phyloP scores from a whole-genome alignment of 1,140 invertebrate species.

The Phthorimaea operculella region DNA sequence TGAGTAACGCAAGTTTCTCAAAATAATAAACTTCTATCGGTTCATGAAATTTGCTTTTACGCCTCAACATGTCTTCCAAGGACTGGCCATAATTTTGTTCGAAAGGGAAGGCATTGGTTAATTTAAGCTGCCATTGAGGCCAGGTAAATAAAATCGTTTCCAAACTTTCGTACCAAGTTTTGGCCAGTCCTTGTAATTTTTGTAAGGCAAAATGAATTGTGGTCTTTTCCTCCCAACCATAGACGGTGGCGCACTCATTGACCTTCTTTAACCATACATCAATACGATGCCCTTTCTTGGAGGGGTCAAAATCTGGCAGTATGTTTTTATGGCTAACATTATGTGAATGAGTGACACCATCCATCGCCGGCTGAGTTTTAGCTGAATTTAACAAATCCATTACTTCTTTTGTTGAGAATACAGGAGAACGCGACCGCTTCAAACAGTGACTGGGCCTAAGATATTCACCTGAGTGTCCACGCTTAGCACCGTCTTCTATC shows the following conservation, averaged over 20 bases:
- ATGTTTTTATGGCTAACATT: conserved; percentile 7
- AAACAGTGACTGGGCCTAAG: too few species aligned
- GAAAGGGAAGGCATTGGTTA: not conserved
- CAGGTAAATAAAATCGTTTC: conserved; percentile 8
- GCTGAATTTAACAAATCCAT: not conserved
- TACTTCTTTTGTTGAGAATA: not conserved
- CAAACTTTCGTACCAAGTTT: conserved; percentile 7
- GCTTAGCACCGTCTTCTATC: too few species aligned
- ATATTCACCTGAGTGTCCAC: too few species aligned
- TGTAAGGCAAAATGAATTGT: conserved; percentile 21
- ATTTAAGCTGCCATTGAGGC: not conserved
- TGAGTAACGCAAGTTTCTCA: not conserved
- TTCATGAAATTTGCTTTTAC: not conserved
- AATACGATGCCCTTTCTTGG: conserved; percentile 13
- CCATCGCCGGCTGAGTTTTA: not conserved
- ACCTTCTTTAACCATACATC: conserved; percentile 18
- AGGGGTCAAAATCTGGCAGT: conserved; percentile 18
- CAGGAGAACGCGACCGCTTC: not conserved
- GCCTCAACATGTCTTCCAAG: not conserved
- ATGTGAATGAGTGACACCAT: not conserved
- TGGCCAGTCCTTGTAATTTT: conserved; percentile 13
- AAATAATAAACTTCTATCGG: not conserved
- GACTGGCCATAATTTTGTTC: not conserved
- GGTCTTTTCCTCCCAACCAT: conserved; percentile 20
- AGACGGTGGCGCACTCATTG: conserved; percentile 7